phyloP scores from a whole-genome alignment of 2,888 invertebrate species.

The Hydrotaea cyrtoneurina region DNA sequence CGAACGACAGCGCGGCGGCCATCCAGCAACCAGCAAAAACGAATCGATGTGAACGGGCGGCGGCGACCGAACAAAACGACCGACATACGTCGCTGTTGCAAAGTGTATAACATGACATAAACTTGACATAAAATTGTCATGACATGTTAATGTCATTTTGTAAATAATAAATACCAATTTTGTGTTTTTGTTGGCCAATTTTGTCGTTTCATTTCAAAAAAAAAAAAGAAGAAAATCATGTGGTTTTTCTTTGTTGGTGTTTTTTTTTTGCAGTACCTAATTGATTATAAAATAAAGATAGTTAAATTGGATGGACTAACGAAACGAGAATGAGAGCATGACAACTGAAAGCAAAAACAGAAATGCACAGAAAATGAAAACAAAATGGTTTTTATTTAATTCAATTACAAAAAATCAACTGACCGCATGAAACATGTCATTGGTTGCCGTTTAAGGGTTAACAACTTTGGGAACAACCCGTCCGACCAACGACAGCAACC shows the following conservation, averaged over 20 bases:
- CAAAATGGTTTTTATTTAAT: conserved; percentile 49
- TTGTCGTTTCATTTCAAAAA: conserved; percentile 8
- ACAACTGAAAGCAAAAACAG: background rate
- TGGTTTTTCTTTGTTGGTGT: conserved; percentile 46
- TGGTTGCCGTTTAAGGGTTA: conserved; percentile 44
- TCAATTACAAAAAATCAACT: conserved; percentile 47
- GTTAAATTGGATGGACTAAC: conserved; percentile 31
- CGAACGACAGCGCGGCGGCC: background rate
- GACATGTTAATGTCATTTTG: conserved; percentile 65
- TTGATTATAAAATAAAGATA: conserved; percentile 63
- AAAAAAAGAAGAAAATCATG: conserved; percentile 56
- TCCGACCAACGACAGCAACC: conserved; percentile 3
- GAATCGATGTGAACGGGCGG: conserved; percentile 29
- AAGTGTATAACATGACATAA: conserved; percentile 65
- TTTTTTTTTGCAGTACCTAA: conserved; percentile 43
- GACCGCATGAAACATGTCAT: conserved; percentile 38
- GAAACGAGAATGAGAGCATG: conserved; percentile 11
- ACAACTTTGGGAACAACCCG: conserved; percentile 35
- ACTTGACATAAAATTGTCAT: conserved; percentile 65
- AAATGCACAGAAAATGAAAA: background rate
- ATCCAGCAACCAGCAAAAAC: conserved; percentile 2
- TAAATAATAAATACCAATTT: conserved; percentile 63
- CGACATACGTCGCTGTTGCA: background rate
- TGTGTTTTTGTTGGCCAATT: background rate
- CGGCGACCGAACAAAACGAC: background rate